Evolutionary conservation across 2,797 vertebrate genomes (phyloP).

Genomic region (Acanthopagrus latus): DNA sequence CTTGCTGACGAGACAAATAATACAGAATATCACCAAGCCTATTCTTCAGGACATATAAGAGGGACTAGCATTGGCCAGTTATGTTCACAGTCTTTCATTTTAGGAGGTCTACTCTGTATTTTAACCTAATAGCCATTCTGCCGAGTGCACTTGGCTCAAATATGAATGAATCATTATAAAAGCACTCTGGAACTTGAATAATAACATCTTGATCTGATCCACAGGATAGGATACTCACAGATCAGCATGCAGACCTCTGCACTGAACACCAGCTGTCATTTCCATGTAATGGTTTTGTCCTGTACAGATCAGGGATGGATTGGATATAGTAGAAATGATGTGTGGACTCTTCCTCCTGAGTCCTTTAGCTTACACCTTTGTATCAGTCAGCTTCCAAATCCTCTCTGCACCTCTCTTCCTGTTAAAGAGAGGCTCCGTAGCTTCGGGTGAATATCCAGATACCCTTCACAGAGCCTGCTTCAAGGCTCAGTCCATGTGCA

Average conservation of each 20-base stretch:
- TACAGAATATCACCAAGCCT: background rate
- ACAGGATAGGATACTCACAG: constrained; percentile 22
- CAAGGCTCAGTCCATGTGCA: constrained; percentile 13
- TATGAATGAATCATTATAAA: constrained; percentile 14
- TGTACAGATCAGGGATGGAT: constrained; percentile 44
- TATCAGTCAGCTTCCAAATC: constrained; percentile 7
- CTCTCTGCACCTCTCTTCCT: constrained; percentile 27
- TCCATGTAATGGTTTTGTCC: constrained; percentile 8
- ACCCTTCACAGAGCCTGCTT: background rate
- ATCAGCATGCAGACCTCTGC: constrained; percentile 28
- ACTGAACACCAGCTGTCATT: constrained; percentile 29
- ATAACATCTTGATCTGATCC: constrained; percentile 22
- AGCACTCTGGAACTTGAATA: constrained; percentile 13
- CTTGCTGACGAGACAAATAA: constrained; percentile 7
- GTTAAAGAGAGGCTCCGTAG: constrained; percentile 22
- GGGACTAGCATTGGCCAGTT: background rate
- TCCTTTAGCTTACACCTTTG: constrained; percentile 49
- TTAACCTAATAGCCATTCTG: background rate
- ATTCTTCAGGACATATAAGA: background rate
- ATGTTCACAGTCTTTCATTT: constrained; percentile 7
- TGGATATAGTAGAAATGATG: constrained; percentile 7
- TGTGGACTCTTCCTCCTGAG: constrained; percentile 24
- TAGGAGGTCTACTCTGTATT: background rate
- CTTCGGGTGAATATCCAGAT: constrained; percentile 27
- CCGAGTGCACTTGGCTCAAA: constrained; percentile 12